A percentile compares a stretch with the other conserved stretches of the same genome.
These are phyloP conservation scores for Caenorhabditis macrosperma DNA, from an alignment of 2,888 invertebrate genomes.

Conservation along the genomic window DNA sequence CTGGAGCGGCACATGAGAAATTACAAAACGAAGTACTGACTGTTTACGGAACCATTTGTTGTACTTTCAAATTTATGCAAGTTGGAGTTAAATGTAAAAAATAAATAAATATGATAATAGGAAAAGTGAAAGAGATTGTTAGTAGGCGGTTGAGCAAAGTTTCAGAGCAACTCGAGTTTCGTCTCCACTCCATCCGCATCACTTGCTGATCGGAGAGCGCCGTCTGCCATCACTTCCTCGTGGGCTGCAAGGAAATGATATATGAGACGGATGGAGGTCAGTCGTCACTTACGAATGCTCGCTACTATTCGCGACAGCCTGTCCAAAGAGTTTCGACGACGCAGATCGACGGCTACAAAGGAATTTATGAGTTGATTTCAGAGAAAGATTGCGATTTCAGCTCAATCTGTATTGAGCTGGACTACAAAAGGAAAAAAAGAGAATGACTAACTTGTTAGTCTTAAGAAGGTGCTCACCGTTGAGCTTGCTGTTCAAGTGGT, in stretches of 20 bases:
- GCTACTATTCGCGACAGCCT: conserved; percentile 66
- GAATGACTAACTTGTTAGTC: conserved; percentile 32
- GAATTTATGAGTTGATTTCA: background rate
- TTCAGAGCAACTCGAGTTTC: conserved; percentile 45
- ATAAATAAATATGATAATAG: conserved; percentile 1
- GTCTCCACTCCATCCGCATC: conserved; percentile 14
- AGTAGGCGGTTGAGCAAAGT: background rate
- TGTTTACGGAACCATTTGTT: background rate
- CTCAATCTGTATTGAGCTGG: background rate
- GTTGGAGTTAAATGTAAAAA: background rate
- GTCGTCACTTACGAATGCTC: conserved; percentile 61
- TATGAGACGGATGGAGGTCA: background rate
- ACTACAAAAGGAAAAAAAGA: background rate
- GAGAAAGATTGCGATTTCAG: background rate
- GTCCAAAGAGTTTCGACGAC: conserved; percentile 67
- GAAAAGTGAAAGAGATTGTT: conserved; percentile 10
- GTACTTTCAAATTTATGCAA: background rate
- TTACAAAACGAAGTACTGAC: background rate
- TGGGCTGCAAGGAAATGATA: conserved; percentile 22
- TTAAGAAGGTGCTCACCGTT: conserved; percentile 57
- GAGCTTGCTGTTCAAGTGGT: conserved; percentile 38
- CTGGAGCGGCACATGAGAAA: conserved; percentile 15
- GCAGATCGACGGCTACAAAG: conserved; percentile 56
- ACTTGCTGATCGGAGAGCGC: conserved; percentile 13
- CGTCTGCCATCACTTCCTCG: conserved; percentile 21